Conservation (phyloP, 2,797 vertebrate species). For the Schizopygopsis pylzovi region DNA sequence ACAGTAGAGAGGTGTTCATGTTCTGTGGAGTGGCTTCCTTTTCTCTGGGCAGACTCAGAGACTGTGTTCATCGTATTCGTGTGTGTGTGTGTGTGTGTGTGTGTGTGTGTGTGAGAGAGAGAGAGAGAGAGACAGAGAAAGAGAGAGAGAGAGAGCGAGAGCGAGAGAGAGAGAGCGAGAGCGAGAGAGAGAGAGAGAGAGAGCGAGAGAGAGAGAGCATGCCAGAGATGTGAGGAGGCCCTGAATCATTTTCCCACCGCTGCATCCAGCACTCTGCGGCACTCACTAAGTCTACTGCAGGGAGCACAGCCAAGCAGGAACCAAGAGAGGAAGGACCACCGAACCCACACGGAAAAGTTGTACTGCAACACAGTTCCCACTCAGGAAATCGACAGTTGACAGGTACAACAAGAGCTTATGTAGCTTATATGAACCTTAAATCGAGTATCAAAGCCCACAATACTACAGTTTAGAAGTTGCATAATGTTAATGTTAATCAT, state of each 20-base stretch:
- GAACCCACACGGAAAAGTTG: slow-evolving; percentile 63
- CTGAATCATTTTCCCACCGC: slow-evolving; percentile 77
- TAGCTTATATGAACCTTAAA: background rate
- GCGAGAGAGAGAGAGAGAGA: slow-evolving; percentile 28
- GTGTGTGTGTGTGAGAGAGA: slow-evolving; percentile 54
- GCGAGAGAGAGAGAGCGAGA: slow-evolving; percentile 42
- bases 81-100: slow-evolving; percentile 37
- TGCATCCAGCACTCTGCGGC: slow-evolving; percentile 78
- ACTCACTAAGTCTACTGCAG: slow-evolving; percentile 63
- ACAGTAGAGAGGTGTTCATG: slow-evolving; percentile 61
- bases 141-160: background rate
- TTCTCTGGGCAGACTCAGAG: slow-evolving; percentile 66
- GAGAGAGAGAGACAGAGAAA: slow-evolving; percentile 23
- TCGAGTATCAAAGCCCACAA: background rate
- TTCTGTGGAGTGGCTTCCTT: slow-evolving; percentile 67
- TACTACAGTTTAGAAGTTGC: background rate
- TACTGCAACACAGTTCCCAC: slow-evolving; percentile 49
- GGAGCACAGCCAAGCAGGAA: slow-evolving; percentile 72
- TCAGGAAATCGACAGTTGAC: slow-evolving; percentile 4
- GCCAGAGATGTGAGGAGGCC: slow-evolving; percentile 74
- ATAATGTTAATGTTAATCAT: background rate
- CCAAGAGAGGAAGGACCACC: slow-evolving; percentile 47
- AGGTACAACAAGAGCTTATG: slow-evolving; percentile 5
- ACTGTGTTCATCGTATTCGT: slow-evolving; percentile 48
- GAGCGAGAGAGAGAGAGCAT: slow-evolving; percentile 42